Evolutionary conservation across 2,113 vertebrate genomes (phyloP).

Genomic region (Ptychochromis oligacanthus): DNA sequence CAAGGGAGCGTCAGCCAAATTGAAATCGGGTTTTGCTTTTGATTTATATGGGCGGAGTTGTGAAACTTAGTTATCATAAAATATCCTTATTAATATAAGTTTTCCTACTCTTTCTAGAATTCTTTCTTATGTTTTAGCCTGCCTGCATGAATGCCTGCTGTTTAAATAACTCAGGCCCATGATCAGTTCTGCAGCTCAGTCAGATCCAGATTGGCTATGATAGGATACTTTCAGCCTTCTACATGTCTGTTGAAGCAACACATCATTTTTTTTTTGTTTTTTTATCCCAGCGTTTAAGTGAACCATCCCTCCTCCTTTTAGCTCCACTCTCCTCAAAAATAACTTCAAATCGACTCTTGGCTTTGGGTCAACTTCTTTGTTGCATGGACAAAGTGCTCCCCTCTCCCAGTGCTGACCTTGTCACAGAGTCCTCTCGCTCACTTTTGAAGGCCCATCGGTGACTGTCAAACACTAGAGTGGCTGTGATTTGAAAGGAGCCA

Average conservation of each 20-base stretch:
- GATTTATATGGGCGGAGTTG: not conserved
- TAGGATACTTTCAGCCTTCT: not conserved
- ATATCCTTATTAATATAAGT: not conserved
- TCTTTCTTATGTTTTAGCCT: not conserved
- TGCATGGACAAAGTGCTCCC: conserved; percentile 35
- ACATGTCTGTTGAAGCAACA: not conserved
- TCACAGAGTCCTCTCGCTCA: conserved; percentile 13
- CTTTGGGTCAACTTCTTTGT: conserved; percentile 23
- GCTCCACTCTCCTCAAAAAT: conserved; percentile 26
- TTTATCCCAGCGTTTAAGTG: conserved; percentile 20
- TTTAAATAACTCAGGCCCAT: not conserved
- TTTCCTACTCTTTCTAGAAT: not conserved
- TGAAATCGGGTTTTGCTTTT: not conserved
- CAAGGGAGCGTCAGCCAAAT: not conserved
- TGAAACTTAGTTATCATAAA: not conserved
- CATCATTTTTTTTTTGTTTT: conserved; percentile 28
- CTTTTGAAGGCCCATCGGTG: conserved; percentile 57
- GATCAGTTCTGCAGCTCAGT: not conserved
- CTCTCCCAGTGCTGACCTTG: conserved; percentile 55
- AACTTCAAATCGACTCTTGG: conserved; percentile 37
- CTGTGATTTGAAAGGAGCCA: conserved; percentile 20
- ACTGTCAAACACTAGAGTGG: conserved; percentile 53
- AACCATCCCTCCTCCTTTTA: not conserved
- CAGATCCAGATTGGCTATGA: not conserved
- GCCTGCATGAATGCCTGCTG: not conserved